Evolutionary conservation across 2,113 vertebrate species (phyloP).

Genomic region (Neodon shergylaensis): DNA sequence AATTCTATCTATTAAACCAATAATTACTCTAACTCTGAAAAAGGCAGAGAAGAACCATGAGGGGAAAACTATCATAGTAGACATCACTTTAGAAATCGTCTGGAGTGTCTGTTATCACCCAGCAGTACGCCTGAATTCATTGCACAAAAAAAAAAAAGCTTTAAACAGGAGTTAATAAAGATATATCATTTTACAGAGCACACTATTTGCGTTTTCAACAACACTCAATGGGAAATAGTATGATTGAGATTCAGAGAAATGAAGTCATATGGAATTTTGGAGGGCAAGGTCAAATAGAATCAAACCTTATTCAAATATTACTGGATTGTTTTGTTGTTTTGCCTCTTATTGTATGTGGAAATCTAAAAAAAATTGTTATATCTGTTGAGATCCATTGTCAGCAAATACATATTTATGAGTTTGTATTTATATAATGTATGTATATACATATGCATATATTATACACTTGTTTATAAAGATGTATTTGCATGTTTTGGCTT

Average conservation of each 20-base stretch:
- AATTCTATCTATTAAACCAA: background rate
- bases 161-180: background rate
- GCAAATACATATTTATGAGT: background rate
- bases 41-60: background rate
- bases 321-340: background rate
- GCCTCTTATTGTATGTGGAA: background rate
- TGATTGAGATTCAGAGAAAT: background rate
- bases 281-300: background rate
- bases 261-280: background rate
- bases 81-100: background rate
- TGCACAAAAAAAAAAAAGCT: background rate
- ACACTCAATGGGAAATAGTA: background rate
- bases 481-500: background rate
- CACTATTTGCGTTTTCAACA: background rate
- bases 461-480: background rate
- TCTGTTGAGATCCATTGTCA: background rate
- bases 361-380: background rate
- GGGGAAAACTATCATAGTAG: background rate
- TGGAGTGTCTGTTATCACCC: background rate
- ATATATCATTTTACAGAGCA: background rate
- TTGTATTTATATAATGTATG: background rate
- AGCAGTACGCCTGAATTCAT: background rate
- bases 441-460: background rate
- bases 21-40: background rate
- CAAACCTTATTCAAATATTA: background rate